These are phyloP conservation scores for Phaethornis superciliosus DNA, from an alignment of 2,113 vertebrate species.

Conservation along the genomic window DNA sequence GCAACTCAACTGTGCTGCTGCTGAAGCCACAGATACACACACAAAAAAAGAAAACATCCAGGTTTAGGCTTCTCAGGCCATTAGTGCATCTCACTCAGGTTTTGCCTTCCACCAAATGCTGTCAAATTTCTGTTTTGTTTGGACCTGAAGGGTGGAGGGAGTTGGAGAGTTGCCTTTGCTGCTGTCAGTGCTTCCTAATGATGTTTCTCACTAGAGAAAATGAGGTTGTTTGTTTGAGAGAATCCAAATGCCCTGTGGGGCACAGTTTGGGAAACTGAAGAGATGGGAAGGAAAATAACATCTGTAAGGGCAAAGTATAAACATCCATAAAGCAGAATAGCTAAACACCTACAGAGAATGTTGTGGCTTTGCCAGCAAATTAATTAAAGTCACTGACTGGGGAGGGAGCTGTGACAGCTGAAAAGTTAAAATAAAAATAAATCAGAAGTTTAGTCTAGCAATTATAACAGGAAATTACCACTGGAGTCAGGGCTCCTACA, in stretches of 20 bases:
- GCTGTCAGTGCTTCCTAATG: conserved; percentile 41
- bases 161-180: background rate
- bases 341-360: conserved; percentile 32
- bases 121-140: conserved; percentile 32
- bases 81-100: background rate
- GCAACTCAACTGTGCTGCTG: background rate
- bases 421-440: conserved; percentile 58
- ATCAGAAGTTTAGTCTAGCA: conserved; percentile 39
- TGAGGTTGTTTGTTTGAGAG: conserved; percentile 17
- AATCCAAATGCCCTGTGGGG: conserved; percentile 11
- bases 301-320: background rate
- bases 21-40: background rate
- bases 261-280: conserved; percentile 28
- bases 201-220: conserved; percentile 35
- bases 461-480: conserved; percentile 29
- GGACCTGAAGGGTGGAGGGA: conserved; percentile 7
- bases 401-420: background rate
- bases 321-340: conserved; percentile 34
- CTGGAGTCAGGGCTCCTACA: background rate
- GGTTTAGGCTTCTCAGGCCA: background rate
- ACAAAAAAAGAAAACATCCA: background rate
- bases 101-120: background rate
- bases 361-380: conserved; percentile 19
- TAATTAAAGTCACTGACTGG: conserved; percentile 30
- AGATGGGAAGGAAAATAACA: conserved; percentile 22